A percentile compares a stretch with the other conserved stretches of the same genome.
Conservation (phyloP, 2,113 vertebrate species). For the Geococcyx californianus region DNA sequence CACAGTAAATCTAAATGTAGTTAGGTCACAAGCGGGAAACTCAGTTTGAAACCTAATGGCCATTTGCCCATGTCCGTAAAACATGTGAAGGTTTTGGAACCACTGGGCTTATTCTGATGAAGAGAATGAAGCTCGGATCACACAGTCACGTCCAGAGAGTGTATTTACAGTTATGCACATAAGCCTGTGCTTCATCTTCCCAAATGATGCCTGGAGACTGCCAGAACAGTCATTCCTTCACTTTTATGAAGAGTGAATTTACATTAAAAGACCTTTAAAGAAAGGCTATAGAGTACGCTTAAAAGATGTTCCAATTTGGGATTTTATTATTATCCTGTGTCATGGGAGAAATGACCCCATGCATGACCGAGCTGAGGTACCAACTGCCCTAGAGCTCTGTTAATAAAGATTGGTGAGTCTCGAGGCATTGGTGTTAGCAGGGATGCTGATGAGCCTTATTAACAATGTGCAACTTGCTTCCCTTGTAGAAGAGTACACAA, state of each 20-base stretch:
- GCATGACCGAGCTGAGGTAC: constrained; percentile 15
- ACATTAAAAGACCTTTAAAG: constrained; percentile 56
- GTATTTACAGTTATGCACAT: constrained; percentile 33
- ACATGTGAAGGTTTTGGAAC: background rate
- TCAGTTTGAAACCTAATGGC: background rate
- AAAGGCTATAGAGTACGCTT: background rate
- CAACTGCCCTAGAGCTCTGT: constrained; percentile 11
- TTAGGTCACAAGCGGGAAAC: background rate
- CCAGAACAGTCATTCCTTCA: constrained; percentile 46
- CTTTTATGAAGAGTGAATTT: constrained; percentile 54
- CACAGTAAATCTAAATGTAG: background rate
- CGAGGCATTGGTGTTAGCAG: background rate
- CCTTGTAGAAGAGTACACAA: background rate
- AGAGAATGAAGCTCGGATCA: background rate
- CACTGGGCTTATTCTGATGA: background rate
- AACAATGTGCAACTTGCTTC: background rate
- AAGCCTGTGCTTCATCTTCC: constrained; percentile 18
- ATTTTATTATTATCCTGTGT: constrained; percentile 26
- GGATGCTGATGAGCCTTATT: constrained; percentile 52
- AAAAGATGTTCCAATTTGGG: constrained; percentile 37
- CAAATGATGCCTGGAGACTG: constrained; percentile 53
- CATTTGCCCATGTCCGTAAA: background rate
- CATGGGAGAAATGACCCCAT: constrained; percentile 17
- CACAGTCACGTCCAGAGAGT: constrained; percentile 11
- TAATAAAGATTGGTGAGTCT: constrained; percentile 51